Conservation (phyloP, 2,113 vertebrate genomes). For the Ailurus styani region DNA sequence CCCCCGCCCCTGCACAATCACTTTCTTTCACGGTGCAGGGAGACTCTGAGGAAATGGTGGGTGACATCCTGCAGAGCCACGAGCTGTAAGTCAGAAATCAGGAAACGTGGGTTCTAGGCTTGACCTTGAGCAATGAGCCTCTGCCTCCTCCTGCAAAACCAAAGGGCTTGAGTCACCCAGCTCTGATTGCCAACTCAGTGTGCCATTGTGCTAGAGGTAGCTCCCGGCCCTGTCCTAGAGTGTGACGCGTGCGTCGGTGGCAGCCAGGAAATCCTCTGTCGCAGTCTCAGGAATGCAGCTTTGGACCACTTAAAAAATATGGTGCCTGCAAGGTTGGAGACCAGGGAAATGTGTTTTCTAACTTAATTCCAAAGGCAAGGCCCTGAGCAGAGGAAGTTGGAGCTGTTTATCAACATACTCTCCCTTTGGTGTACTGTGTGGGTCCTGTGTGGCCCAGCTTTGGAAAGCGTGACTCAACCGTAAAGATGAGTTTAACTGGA, state of each 20-base stretch:
- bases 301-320: not conserved
- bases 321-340: not conserved
- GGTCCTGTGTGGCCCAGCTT: not conserved
- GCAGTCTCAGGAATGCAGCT: not conserved
- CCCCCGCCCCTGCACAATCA: not conserved
- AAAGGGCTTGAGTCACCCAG: not conserved
- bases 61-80: not conserved
- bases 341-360: not conserved
- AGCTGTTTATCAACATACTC: not conserved
- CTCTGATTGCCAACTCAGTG: not conserved
- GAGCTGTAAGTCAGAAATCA: not conserved
- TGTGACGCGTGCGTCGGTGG: not conserved
- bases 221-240: not conserved
- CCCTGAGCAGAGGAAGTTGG: not conserved
- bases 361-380: not conserved
- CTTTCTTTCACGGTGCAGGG: not conserved
- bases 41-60: no score
- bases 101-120: not conserved
- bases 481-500: not conserved
- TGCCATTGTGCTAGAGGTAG: not conserved
- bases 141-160: not conserved
- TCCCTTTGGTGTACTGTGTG: not conserved
- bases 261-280: not conserved
- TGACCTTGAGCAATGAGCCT: not conserved
- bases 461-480: not conserved